Evolutionary conservation across 2,113 vertebrate species (phyloP).

Genomic region (Cervus canadensis): DNA sequence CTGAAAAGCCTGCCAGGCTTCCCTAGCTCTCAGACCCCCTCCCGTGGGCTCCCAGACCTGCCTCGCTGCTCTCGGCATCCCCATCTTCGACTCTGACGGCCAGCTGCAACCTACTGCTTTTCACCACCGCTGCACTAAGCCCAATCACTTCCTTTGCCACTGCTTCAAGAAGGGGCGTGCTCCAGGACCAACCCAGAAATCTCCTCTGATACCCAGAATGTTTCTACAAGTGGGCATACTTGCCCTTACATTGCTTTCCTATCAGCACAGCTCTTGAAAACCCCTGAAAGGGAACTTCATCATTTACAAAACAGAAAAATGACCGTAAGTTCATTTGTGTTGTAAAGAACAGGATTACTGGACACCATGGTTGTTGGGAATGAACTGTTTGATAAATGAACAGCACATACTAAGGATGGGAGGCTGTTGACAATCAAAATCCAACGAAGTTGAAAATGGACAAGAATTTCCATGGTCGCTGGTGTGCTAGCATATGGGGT

Average conservation of each 20-base stretch:
- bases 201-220: background rate
- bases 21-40: background rate
- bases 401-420: background rate
- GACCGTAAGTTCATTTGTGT: background rate
- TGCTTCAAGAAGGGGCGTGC: background rate
- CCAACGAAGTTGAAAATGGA: background rate
- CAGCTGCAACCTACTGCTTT: background rate
- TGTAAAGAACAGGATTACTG: background rate
- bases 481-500: rapidly evolving
- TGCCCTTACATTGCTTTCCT: background rate
- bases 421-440: background rate
- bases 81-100: background rate
- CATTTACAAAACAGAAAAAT: background rate
- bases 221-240: background rate
- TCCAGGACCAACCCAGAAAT: background rate
- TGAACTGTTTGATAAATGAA: background rate
- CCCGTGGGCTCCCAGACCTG: background rate
- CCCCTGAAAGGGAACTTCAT: background rate
- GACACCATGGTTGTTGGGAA: background rate
- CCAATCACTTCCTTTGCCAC: background rate
- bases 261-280: background rate
- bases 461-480: rapidly evolving
- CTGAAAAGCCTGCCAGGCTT: background rate
- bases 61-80: background rate
- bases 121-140: background rate